Conservation (phyloP, 2,113 vertebrate species). For the Amia ocellicauda region DNA sequence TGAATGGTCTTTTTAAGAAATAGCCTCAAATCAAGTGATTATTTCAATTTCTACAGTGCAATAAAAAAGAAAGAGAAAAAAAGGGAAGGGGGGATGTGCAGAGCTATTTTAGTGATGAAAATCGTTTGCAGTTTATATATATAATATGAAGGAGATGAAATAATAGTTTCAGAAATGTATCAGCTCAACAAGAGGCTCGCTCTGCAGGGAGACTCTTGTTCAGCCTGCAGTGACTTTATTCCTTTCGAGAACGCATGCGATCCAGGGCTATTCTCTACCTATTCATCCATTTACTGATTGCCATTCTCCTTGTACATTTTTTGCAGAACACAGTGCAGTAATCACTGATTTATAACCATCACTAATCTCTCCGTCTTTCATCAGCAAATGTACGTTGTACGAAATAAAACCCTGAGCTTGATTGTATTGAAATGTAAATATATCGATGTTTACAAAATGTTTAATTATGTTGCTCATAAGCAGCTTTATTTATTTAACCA, state of each 20-base stretch:
- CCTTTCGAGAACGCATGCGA: slow-evolving; percentile 33
- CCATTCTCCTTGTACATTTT: not conserved
- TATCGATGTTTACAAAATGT: too few relatives aligned
- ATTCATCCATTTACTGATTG: not conserved
- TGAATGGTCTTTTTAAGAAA: slow-evolving; percentile 21
- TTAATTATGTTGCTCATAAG: too few relatives aligned
- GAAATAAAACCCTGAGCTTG: too few relatives aligned
- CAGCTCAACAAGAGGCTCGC: slow-evolving; percentile 26
- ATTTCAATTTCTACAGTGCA: slow-evolving; percentile 31
- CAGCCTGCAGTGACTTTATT: slow-evolving; percentile 23
- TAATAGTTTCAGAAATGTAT: slow-evolving; percentile 31
- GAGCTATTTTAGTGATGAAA: slow-evolving; percentile 47
- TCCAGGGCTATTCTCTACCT: slow-evolving; percentile 34
- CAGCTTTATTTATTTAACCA: too few relatives aligned
- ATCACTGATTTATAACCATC: not conserved
- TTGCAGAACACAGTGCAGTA: not conserved
- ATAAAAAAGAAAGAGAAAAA: slow-evolving; percentile 10
- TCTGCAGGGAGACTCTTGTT: slow-evolving; percentile 29
- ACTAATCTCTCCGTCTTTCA: not conserved
- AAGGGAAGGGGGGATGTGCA: slow-evolving; percentile 33
- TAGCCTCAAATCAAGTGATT: slow-evolving; percentile 31
- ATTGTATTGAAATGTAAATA: too few relatives aligned
- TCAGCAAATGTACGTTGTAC: too few relatives aligned
- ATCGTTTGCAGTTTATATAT: slow-evolving; percentile 40
- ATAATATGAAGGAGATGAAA: slow-evolving; percentile 34